Base-by-base conservation (phyloP, 1,140 invertebrate genomes). In the Philopotamus ludificatus region DNA sequence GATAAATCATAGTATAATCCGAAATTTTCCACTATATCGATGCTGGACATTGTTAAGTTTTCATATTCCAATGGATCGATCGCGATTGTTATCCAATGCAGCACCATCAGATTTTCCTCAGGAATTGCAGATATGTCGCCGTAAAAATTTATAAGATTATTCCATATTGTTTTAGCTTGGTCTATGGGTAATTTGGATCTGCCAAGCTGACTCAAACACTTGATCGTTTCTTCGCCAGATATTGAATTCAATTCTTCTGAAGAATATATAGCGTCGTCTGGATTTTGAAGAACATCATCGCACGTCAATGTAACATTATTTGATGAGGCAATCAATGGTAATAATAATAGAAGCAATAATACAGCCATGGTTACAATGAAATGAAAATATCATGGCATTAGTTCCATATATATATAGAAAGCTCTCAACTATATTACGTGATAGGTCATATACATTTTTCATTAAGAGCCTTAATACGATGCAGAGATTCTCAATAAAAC, bases 1-100 rank as follows among this genome's bases (percentile, higher is more conserved):
- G 72, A 74, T 2, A 82, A 70, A 44, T 76, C 73, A 60, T 79
- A 80, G 62, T 77, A 76, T 9, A 76, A 57, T 1, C 82, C 82
- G 59, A 83, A 81, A 23, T 81, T 78, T 47, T 75, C 71, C 18
- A 83, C 74, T 0, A 81, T 75, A 12, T 82, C 81, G 4, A 82
- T 76, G 44, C 75, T 76, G 10, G 67, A 75, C 3, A 83, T 64
- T 0, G 81, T 77, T 21, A 83, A 72, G 67, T 83, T 82, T 3
- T 62, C 42, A 28, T 79, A 81, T 28, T 83, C 76, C 16, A 74
- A 71, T 1, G 74, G 71, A 10, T 71, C 71, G 20, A 83, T 73
- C 0, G 76, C 81, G 2, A 73, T 61, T 0, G 76, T 76, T 1
- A 82, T 72, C 80, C 80, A 82, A 25, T 78, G 76, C 0, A 83